Evolutionary conservation across 2,888 invertebrate species (phyloP).

Genomic region (Acleris literana): DNA sequence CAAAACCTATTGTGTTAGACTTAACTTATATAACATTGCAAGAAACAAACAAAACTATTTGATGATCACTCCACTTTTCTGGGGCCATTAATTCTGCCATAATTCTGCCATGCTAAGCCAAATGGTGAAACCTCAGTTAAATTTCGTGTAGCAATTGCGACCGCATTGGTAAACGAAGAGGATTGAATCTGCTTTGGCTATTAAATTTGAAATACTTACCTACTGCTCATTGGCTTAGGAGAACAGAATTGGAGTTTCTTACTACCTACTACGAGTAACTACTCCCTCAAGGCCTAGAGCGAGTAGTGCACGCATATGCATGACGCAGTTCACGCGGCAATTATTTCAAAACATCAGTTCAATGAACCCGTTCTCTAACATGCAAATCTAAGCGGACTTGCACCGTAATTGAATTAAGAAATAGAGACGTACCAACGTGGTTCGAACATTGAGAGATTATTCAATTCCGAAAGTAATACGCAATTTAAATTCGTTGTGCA

Average conservation of each 20-base stretch:
- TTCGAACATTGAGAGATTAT: background rate
- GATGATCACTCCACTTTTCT: conserved; percentile 8
- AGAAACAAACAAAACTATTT: conserved; percentile 9
- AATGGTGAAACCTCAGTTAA: no score
- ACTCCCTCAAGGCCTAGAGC: background rate
- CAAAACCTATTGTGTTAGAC: conserved; percentile 51
- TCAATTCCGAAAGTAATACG: no score
- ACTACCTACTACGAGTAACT: background rate
- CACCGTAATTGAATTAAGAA: conserved; percentile 10
- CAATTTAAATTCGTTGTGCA: no score
- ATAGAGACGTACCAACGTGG: background rate
- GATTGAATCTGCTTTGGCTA: no score
- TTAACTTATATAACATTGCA: conserved; percentile 51
- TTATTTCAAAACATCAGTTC: conserved; percentile 33
- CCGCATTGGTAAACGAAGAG: no score
- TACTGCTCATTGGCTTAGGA: no score
- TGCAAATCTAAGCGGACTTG: conserved; percentile 30
- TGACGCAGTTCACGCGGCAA: conserved; percentile 8
- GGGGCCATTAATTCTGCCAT: background rate
- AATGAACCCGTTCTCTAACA: conserved; percentile 31
- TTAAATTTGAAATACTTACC: no score
- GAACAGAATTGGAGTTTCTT: no score
- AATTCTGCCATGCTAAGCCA: no score
- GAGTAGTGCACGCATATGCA: no score
- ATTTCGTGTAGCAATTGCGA: no score